Evolutionary conservation across 2,113 vertebrate genomes (phyloP).

Genomic region (Cranoglanis bouderius): DNA sequence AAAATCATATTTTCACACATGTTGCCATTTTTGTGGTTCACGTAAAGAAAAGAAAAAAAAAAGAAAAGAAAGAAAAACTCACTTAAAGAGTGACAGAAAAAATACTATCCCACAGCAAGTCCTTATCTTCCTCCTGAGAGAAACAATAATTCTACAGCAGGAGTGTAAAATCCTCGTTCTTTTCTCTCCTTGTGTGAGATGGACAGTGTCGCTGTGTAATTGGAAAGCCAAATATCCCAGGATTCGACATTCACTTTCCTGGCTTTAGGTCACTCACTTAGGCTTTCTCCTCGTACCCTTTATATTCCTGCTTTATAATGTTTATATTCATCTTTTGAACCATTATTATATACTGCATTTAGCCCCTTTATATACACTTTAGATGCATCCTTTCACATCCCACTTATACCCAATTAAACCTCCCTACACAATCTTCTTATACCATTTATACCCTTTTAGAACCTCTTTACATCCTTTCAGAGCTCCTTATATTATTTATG

Average conservation of each 20-base stretch:
- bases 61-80: slow-evolving; percentile 3
- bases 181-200: slow-evolving; percentile 1
- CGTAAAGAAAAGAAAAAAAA: not conserved
- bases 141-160: slow-evolving; percentile 41
- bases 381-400: not conserved
- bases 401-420: not conserved
- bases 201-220: slow-evolving; percentile 13
- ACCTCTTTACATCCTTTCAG: not conserved
- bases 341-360: not conserved
- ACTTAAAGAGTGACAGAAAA: slow-evolving; percentile 34
- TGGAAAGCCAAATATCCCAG: slow-evolving; percentile 12
- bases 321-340: not conserved
- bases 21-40: not conserved
- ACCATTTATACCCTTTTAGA: not conserved
- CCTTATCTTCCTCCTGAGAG: slow-evolving; percentile 33
- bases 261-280: not conserved
- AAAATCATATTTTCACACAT: not conserved
- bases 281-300: not conserved
- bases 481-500: not conserved
- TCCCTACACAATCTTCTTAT: not conserved
- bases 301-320: not conserved
- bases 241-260: not conserved
- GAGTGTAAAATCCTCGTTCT: slow-evolving; percentile 29
- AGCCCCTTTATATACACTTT: not conserved
- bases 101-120: slow-evolving; percentile 40